Base-by-base conservation (phyloP, 53 echinoderm and acorn worm species). In the Antedon mediterranea region DNA sequence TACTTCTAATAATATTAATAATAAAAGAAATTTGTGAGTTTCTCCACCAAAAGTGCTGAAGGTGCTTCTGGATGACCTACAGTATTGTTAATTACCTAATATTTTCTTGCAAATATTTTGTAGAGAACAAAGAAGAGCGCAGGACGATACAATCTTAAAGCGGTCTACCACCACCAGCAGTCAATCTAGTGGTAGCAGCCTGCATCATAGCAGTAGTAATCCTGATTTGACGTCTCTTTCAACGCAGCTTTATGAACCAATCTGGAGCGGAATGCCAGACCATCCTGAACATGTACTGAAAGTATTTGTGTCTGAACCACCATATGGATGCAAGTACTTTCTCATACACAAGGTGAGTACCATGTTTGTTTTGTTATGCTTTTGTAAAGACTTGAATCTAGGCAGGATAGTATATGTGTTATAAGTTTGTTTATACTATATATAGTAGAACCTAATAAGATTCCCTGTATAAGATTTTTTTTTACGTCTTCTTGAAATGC, bases 271-370 rank as follows among this genome's bases (percentile, higher is more conserved):
- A 33, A 79, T 84, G 31, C 89, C 76, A 71, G 89, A 94, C 79
- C 87, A 83, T 80, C 97, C 97, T 9, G 97, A 95, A 31, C 89
- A 92, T 44, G 97, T 95, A 4, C 80, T 95, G 79, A 95, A 95
- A 85, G 87, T 95, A 34, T 95, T 89, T 84, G 83, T 87, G 76
- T 83, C 97, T 0, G 97, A 95, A 75, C 97, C 92, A 76, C 89
- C 97, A 42, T 57, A 8, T 57, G 57, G 57, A 15, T 95, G 92
- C 87, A 95, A 95, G 75, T 95, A 95, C 78, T 95, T 95, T 85
- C 86, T 95, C 29, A 85, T 95, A 29, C 97, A 95, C 71, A 95
- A 89, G 88, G 97, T 95, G 34, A 86, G 87, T 43, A 14, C 81
- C 6, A 28, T 30, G 29, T 31, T 27, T 43, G 7, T 43, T 57